phyloP scores from a whole-genome alignment of 2,113 vertebrate species.

The Gallinago jamesoni region DNA sequence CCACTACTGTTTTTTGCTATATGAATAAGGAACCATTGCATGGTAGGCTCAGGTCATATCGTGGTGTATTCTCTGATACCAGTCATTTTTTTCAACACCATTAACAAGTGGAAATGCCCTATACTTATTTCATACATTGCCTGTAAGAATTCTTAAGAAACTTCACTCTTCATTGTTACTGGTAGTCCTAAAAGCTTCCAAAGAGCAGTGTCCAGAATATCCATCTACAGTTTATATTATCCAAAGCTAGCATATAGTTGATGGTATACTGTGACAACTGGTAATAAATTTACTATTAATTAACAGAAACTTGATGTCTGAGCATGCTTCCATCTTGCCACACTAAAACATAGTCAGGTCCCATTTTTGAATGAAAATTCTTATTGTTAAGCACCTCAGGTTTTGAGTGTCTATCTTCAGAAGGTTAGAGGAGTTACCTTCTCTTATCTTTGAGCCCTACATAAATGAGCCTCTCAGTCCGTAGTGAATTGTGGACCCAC shows the following conservation, averaged over 20 bases:
- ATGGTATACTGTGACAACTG: background rate
- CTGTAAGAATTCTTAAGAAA: background rate
- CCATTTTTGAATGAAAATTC: background rate
- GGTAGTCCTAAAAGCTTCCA: background rate
- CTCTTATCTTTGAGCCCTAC: background rate
- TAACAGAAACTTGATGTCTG: background rate
- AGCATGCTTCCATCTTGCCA: background rate
- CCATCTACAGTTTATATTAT: background rate
- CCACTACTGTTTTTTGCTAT: background rate
- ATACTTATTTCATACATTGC: background rate
- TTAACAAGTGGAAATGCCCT: background rate
- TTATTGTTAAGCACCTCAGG: background rate
- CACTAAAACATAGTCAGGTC: background rate
- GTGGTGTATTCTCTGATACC: background rate
- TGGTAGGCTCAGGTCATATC: background rate
- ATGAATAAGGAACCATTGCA: background rate
- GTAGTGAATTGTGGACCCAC: background rate
- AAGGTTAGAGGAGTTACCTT: background rate
- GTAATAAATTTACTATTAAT: background rate
- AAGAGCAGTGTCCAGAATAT: background rate
- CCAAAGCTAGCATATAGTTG: background rate
- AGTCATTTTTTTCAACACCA: background rate
- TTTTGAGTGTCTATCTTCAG: background rate
- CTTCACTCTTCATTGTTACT: background rate
- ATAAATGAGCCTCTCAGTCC: background rate